Base-by-base conservation (phyloP, 2,888 invertebrate genomes). In the Deilephila elpenor region DNA sequence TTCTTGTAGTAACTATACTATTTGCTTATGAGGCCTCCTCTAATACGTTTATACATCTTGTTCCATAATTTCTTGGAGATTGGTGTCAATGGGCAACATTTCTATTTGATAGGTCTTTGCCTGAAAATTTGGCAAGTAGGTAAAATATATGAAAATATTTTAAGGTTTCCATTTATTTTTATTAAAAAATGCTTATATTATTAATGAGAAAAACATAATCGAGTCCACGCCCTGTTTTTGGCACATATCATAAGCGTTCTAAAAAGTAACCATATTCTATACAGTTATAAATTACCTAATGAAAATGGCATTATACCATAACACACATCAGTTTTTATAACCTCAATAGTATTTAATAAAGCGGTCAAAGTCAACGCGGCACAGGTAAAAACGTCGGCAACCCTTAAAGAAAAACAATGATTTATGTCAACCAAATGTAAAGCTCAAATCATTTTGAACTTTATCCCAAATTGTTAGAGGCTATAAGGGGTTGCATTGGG, bases 401-500 rank as follows among this genome's bases (percentile, higher is more conserved):
- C 80, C 79, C 80, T 80, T 78, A 75, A 77, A 78, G 80, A 80
- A 79, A 85, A 85, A 79, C 83, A 79, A 82, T 86, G 86, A 86
- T 86, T 86, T 83, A 77, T 78, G 73, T 71, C 74, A 73, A 76
- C 71, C 74, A 72, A 64, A 51, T 75, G 17, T 67, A 76, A 53
- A 71, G 8, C 5, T 59, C 3, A 4, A 56, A 20, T 59, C 76
- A 75, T 75, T 32, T 17, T 4, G 8, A 44, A 0, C 20, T 37
- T 67, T 67, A 67, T 67, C 20, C 17, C 11, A 0, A 6, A 5
- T 6, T 1, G 5, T 1, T 17, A 2, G 0, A 1, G 44, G 25
- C 4, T n/a, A 20, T 77, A 79, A 20, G 60, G 64, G 4, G 5
- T 8, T 62, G 7, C 60, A 4, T 14, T 14, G 37, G 72, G 19